Percentiles rank a stretch among this genome's conserved stretches.
phyloP scores from a whole-genome alignment of 2,113 vertebrate genomes.

The Sialia sialis region DNA sequence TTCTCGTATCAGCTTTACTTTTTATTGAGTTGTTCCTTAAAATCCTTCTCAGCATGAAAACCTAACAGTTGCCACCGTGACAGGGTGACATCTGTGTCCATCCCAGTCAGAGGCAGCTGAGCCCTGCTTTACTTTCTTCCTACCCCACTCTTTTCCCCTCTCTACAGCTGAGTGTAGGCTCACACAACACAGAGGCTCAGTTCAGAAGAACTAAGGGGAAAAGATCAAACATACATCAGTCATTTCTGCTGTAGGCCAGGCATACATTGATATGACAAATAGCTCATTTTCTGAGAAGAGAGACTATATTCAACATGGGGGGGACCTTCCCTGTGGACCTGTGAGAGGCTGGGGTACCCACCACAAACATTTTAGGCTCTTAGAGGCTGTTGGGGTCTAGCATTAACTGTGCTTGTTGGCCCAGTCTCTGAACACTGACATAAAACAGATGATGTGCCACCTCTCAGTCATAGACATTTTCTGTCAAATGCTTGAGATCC shows the following conservation, averaged over 20 bases:
- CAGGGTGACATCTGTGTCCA: background rate
- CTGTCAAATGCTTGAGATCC: background rate
- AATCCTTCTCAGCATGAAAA: background rate
- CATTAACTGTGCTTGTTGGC: background rate
- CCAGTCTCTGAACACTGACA: background rate
- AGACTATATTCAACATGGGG: background rate
- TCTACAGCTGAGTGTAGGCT: background rate
- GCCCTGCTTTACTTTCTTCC: background rate
- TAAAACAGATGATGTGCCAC: background rate
- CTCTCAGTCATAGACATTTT: background rate
- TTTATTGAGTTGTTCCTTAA: background rate
- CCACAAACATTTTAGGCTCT: background rate
- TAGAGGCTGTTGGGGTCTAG: background rate
- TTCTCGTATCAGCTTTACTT: background rate
- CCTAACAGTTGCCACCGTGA: background rate
- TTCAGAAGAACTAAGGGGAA: background rate
- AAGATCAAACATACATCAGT: background rate
- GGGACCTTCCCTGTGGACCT: background rate
- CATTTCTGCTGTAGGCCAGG: background rate
- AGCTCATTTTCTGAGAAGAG: background rate
- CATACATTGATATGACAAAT: background rate
- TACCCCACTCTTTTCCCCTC: background rate
- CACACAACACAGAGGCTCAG: background rate
- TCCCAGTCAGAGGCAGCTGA: background rate
- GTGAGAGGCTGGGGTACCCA: background rate